phyloP scores from a whole-genome alignment of 2,888 invertebrate genomes.

The Miltochrista miniata region DNA sequence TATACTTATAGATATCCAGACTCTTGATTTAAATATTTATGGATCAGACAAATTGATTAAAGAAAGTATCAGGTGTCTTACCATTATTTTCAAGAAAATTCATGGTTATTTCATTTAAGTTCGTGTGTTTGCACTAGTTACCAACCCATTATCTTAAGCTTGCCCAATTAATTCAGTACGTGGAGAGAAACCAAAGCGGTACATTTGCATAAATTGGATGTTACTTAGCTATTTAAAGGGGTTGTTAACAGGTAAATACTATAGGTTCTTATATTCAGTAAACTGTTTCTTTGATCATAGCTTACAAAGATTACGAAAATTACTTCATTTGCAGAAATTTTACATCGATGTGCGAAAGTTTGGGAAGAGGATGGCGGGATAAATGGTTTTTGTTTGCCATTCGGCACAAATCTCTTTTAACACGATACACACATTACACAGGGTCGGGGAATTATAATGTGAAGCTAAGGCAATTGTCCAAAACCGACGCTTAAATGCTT shows the following conservation, averaged over 20 bases:
- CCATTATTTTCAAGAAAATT: not conserved
- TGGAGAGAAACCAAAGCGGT: not conserved
- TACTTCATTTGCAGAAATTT: no score
- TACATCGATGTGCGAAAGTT: no score
- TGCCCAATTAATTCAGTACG: not conserved
- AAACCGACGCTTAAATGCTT: slow-evolving; percentile 14
- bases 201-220: not conserved
- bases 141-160: not conserved
- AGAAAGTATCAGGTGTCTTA: not conserved
- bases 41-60: no score
- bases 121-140: not conserved
- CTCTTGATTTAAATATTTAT: no score
- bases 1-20: no score
- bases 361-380: no score
- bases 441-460: not conserved
- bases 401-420: no score
- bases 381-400: no score
- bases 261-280: not conserved
- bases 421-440: no score
- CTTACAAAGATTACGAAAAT: no score
- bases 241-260: not conserved
- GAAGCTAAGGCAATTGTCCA: not conserved
- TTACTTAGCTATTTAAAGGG: not conserved
- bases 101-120: not conserved
- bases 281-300: not conserved